A percentile compares a stretch with the other conserved stretches of the same genome.
Conservation (phyloP, 2,113 vertebrate species). For the Pelobates fuscus region DNA sequence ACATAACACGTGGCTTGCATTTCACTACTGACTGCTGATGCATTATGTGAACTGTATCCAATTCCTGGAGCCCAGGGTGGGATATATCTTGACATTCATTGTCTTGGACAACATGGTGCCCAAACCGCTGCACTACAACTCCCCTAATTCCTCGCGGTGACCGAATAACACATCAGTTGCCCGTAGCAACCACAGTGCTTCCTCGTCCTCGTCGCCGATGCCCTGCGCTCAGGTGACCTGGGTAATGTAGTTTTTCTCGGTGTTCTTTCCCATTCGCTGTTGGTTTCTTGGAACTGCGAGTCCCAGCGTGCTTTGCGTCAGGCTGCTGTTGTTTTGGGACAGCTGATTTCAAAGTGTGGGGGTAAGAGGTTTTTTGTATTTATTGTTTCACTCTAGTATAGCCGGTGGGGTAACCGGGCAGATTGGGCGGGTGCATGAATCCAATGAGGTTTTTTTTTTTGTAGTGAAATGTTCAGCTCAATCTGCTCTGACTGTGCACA, state of each 20-base stretch:
- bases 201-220: neutral
- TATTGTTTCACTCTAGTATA: slow-evolving; percentile 4
- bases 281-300: slow-evolving; percentile 50
- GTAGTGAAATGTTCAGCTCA: too few relatives aligned
- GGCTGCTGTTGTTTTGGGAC: slow-evolving; percentile 70
- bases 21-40: too few relatives aligned
- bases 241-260: slow-evolving; percentile 28
- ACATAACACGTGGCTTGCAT: too few relatives aligned
- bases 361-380: slow-evolving; percentile 66
- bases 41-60: too few relatives aligned
- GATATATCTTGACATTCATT: too few relatives aligned
- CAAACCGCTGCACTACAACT: slow-evolving; percentile 55
- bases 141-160: slow-evolving; percentile 43
- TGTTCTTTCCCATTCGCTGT: accelerated
- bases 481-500: neutral
- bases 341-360: slow-evolving; percentile 65
- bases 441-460: too few relatives aligned
- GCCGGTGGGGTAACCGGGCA: neutral
- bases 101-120: too few relatives aligned
- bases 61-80: too few relatives aligned
- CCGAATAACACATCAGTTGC: slow-evolving; percentile 33
- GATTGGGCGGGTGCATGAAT: too few relatives aligned
- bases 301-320: slow-evolving; percentile 54
- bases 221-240: slow-evolving; percentile 21
- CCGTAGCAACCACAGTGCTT: slow-evolving; percentile 22